phyloP scores from a whole-genome alignment of 2,113 vertebrate genomes.

The Candoia aspera region DNA sequence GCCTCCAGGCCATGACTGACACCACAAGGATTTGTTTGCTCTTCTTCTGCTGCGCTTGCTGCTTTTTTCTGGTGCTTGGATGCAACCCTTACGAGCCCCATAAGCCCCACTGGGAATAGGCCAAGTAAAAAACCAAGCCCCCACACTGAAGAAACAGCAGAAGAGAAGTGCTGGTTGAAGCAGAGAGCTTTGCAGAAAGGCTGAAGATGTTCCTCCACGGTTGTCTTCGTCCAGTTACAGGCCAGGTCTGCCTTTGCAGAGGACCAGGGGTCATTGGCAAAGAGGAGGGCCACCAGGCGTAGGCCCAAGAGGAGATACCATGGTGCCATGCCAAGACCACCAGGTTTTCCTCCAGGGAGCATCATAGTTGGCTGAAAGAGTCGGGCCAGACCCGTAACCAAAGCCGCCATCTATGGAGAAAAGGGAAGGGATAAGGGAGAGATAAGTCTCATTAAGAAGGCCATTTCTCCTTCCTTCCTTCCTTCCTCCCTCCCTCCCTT shows the following conservation, averaged over 20 bases:
- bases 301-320: slow-evolving; percentile 28
- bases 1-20: background rate
- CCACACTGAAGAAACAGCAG: background rate
- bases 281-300: slow-evolving; percentile 21
- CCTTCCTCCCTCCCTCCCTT: background rate
- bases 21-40: background rate
- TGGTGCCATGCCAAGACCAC: background rate
- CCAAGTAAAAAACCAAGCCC: slow-evolving; percentile 8
- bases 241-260: background rate
- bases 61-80: background rate
- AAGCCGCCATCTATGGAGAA: slow-evolving; percentile 32
- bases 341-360: background rate
- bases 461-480: background rate
- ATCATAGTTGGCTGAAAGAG: slow-evolving; percentile 14
- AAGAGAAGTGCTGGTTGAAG: slow-evolving; percentile 31
- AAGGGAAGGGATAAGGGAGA: background rate
- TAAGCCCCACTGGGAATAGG: background rate
- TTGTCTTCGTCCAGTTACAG: slow-evolving; percentile 12
- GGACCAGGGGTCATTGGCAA: slow-evolving; percentile 26
- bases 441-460: background rate
- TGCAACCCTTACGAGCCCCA: background rate
- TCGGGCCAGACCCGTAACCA: slow-evolving; percentile 6
- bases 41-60: background rate
- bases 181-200: slow-evolving; percentile 4
- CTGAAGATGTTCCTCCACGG: background rate